phyloP scores from a whole-genome alignment of 2,113 vertebrate species.

The Actenoides lindsayi region DNA sequence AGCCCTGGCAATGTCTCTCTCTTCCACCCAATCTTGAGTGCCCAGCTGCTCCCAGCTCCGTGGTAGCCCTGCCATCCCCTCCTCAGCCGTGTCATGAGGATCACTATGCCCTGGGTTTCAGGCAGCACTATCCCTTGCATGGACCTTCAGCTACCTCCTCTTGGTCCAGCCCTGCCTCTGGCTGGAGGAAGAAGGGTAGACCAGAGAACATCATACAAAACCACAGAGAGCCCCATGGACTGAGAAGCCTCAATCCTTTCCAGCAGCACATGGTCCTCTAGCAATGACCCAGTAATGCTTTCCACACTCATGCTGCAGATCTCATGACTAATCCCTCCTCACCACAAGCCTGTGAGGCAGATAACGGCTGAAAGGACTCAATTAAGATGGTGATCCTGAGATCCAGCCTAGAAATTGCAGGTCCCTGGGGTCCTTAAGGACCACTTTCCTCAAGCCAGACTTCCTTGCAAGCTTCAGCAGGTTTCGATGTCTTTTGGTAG shows the following conservation, averaged over 20 bases:
- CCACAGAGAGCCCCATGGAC: background rate
- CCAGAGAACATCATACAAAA: background rate
- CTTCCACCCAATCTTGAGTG: background rate
- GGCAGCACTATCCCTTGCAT: background rate
- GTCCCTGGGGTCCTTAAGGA: background rate
- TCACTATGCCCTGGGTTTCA: background rate
- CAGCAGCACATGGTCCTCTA: background rate
- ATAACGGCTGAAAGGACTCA: background rate
- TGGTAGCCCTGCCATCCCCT: background rate
- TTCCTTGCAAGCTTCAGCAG: background rate
- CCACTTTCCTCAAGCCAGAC: background rate
- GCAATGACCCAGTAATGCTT: background rate
- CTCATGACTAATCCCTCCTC: constrained; percentile 44
- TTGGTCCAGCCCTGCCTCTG: background rate
- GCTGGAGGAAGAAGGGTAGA: background rate
- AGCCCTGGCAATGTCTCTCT: background rate
- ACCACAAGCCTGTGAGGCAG: constrained; percentile 6
- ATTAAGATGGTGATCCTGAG: background rate
- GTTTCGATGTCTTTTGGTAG: background rate
- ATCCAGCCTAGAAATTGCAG: background rate
- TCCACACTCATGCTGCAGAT: background rate
- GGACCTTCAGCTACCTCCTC: background rate
- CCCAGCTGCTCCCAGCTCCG: background rate
- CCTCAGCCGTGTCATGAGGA: background rate
- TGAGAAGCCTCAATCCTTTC: background rate